Conservation (phyloP, 2,113 vertebrate species). For the Colius striatus region DNA sequence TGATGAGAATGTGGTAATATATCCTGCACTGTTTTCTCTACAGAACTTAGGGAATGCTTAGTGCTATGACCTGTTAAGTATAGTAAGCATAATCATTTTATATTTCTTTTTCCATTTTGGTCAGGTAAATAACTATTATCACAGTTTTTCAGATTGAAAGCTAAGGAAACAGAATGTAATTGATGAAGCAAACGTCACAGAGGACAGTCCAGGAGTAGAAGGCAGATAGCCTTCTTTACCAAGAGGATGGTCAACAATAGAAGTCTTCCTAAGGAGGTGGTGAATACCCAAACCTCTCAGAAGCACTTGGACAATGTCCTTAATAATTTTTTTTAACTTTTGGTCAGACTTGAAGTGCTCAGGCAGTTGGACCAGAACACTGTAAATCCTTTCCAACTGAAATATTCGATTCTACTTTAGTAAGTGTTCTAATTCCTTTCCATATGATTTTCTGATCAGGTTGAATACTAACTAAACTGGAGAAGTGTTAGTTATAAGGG, state of each 20-base stretch:
- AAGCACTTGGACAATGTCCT: neutral
- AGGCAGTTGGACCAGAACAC: neutral
- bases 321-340: neutral
- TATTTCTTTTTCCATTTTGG: neutral
- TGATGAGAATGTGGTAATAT: neutral
- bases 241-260: neutral
- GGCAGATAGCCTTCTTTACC: neutral
- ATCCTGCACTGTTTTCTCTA: neutral
- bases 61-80: rapidly evolving
- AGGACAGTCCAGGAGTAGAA: neutral
- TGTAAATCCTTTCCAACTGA: neutral
- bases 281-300: neutral
- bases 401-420: neutral
- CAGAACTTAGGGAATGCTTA: neutral
- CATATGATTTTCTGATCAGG: neutral
- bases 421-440: neutral
- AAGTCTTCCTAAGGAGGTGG: neutral
- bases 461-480: neutral
- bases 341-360: neutral
- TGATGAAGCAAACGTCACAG: neutral
- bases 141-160: neutral
- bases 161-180: neutral
- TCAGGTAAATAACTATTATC: neutral
- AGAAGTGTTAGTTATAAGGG: neutral
- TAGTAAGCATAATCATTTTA: neutral